Conservation (phyloP, 1,140 invertebrate genomes). For the Daktulosphaira vitifoliae region DNA sequence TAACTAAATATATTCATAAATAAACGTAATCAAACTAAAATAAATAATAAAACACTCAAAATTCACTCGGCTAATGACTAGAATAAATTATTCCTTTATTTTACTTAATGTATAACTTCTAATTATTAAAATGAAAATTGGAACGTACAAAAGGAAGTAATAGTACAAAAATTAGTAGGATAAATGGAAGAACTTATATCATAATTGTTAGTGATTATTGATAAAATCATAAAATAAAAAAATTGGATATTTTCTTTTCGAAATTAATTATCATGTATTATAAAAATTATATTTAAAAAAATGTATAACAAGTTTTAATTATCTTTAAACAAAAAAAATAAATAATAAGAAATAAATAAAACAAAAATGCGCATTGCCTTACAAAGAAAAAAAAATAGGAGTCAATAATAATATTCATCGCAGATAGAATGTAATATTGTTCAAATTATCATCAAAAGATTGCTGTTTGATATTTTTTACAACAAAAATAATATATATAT, state of each 20-base stretch:
- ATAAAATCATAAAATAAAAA: slow-evolving; percentile 5
- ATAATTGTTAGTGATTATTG: slow-evolving; percentile 14
- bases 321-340: slow-evolving; percentile 32
- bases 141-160: slow-evolving; percentile 25
- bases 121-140: slow-evolving; percentile 1
- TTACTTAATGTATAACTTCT: background rate
- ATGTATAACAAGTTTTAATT: slow-evolving; percentile 34
- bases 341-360: slow-evolving; percentile 33
- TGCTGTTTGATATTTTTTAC: background rate
- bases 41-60: slow-evolving; percentile 5
- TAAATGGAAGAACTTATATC: slow-evolving; percentile 22
- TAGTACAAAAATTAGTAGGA: slow-evolving; percentile 32
- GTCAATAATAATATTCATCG: slow-evolving; percentile 1
- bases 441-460: background rate
- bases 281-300: slow-evolving; percentile 34
- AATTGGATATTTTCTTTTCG: slow-evolving; percentile 10
- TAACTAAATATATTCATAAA: too few species aligned
- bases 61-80: slow-evolving; percentile 16
- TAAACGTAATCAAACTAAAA: background rate
- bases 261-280: slow-evolving; percentile 34
- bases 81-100: background rate
- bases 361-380: slow-evolving; percentile 30
- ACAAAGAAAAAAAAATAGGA: slow-evolving; percentile 10
- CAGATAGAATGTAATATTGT: slow-evolving; percentile 9
- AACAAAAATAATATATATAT: background rate